Evolutionary conservation across 2,888 invertebrate species (phyloP).

Genomic region (Epiblema foenella): DNA sequence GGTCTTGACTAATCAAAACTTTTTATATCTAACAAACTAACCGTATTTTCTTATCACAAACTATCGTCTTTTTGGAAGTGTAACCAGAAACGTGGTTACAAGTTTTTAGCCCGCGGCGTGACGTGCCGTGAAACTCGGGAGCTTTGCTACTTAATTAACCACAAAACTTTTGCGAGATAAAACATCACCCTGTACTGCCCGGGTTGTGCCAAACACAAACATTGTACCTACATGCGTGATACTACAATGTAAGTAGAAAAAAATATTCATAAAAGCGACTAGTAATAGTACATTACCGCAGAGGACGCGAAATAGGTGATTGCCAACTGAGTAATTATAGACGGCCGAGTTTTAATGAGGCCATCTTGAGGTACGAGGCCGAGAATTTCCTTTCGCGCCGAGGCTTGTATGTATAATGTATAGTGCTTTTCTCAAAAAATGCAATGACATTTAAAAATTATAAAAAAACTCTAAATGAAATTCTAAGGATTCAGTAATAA

Average conservation of each 20-base stretch:
- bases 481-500: too few species aligned
- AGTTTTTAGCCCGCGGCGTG: conserved; percentile 68
- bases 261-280: too few species aligned
- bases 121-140: conserved; percentile 71
- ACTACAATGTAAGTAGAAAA: conserved; percentile 46
- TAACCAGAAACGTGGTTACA: conserved; percentile 53
- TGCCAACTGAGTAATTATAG: too few species aligned
- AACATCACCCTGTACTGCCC: conserved; percentile 59
- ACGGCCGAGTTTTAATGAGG: too few species aligned
- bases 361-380: too few species aligned
- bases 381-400: too few species aligned
- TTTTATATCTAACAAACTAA: conserved; percentile 20
- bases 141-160: conserved; percentile 74
- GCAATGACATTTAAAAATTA: too few species aligned
- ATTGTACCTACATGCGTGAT: conserved; percentile 55
- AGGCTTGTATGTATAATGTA: too few species aligned
- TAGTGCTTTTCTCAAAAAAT: too few species aligned
- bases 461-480: too few species aligned
- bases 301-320: too few species aligned
- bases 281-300: too few species aligned
- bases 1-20: conserved; percentile 19
- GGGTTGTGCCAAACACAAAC: conserved; percentile 57
- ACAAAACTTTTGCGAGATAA: conserved; percentile 69
- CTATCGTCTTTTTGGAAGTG: conserved; percentile 34
- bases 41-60: conserved; percentile 37